Base-by-base conservation (phyloP, 2,888 invertebrate genomes). In the Spilosoma lubricipeda region DNA sequence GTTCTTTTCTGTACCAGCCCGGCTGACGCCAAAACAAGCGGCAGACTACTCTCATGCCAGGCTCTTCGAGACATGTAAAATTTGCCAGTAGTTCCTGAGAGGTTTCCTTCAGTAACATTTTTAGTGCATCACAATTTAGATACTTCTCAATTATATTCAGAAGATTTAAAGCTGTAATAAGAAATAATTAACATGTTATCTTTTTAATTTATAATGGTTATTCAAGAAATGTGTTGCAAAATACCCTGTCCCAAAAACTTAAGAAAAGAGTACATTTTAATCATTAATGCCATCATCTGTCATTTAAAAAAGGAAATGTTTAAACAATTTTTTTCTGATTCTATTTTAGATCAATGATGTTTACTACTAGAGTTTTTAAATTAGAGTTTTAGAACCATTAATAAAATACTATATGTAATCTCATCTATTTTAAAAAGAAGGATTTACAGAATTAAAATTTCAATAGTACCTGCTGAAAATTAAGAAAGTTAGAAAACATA, bases 1-100 rank as follows among this genome's bases (percentile, higher is more conserved):
- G 82, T 0, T 90, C 86, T 8, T 75, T 75, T 64, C 86, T 88
- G 74, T 91, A 93, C 95, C 96, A 96, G 18, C 87, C 84, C 0
- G 87, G 85, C 74, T 91, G 89, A 11, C 91, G 85, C 95, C 96
- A 95, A 79, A 90, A 95, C 63, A 96, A 78, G 5, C 94, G 85
- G 81, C 94, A 94, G 2, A 94, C 88, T 3, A 95, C 76, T 70
- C 85, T 87, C 84, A 92, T 87, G 0, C 92, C 92, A 0, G 91
- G 91, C 65, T 92, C 91, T 0, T 78, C 72, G 0, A 92, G 70
- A 23, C 79, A 69, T 74, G 90, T 78, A 68, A 87, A 89, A 27
- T 85, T 88, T 15, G 77, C 75, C 9, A 95, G 79, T 1, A 94
- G 78, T 0, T 75, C 69, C 73, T 89, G 85, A 11, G 91, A 85